These are phyloP conservation scores for silkworm (Bombyx mori) DNA, from an alignment of 1,140 invertebrate species.

Conservation along the genomic window DNA sequence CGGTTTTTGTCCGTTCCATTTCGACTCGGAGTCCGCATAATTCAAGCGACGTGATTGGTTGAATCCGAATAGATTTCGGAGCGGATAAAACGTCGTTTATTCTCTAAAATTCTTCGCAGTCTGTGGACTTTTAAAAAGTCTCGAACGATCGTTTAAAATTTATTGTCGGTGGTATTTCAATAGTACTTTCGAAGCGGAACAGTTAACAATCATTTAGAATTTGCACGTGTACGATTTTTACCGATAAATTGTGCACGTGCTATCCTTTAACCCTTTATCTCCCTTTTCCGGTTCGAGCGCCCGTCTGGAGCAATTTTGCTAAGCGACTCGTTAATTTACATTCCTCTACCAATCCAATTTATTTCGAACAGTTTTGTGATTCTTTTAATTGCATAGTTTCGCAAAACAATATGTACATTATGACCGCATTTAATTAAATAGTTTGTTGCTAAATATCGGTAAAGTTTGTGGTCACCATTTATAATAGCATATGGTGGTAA, in stretches of 20 bases:
- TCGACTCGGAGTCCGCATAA: constrained; percentile 3
- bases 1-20: constrained; percentile 3
- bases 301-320: constrained; percentile 3
- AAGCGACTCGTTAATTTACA: constrained; percentile 14
- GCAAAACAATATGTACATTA: too few relatives aligned
- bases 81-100: neutral
- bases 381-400: constrained; percentile 1
- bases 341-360: constrained; percentile 5
- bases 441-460: too few relatives aligned
- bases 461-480: too few relatives aligned
- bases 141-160: constrained; percentile 3
- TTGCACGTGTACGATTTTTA: constrained; percentile 1
- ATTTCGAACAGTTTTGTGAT: constrained; percentile 12
- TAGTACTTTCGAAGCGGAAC: constrained; percentile 2
- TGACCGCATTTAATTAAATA: too few relatives aligned
- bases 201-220: constrained; percentile 8
- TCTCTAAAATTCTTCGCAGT: constrained; percentile 1
- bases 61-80: constrained; percentile 1
- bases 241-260: constrained; percentile 15
- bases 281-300: neutral
- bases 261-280: neutral
- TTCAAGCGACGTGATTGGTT: constrained; percentile 1
- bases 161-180: constrained; percentile 4
- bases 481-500: too few relatives aligned
- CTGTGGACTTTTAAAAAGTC: constrained; percentile 1